Percentiles rank a stretch among this genome's conserved stretches.
These are phyloP conservation scores for Chrysodeixis includens DNA, from an alignment of 2,888 invertebrate species.

Conservation along the genomic window DNA sequence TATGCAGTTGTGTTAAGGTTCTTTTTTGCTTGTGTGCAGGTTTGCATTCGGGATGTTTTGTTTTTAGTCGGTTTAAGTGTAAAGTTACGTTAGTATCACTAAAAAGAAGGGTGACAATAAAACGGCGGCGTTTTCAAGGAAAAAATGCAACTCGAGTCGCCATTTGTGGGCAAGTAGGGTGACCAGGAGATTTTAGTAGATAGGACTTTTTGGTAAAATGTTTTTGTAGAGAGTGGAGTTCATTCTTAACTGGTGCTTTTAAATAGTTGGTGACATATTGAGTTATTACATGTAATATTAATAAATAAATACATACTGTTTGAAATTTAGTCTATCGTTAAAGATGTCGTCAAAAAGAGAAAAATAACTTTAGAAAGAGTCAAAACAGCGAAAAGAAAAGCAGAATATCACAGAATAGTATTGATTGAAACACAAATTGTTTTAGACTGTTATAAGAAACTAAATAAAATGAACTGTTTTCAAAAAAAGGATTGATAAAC, in stretches of 20 bases:
- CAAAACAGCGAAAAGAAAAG: too few relatives aligned
- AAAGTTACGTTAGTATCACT: conserved; percentile 63
- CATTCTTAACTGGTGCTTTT: not conserved
- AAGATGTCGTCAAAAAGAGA: too few relatives aligned
- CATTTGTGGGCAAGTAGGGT: conserved; percentile 54
- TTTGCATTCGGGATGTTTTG: conserved; percentile 14
- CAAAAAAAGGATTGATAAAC: too few relatives aligned
- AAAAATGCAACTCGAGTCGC: conserved; percentile 55
- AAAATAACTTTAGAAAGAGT: too few relatives aligned
- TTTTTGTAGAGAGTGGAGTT: not conserved
- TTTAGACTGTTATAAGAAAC: too few relatives aligned
- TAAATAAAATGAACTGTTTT: too few relatives aligned
- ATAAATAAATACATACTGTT: too few relatives aligned
- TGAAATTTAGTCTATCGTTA: too few relatives aligned
- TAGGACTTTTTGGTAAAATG: conserved; percentile 10
- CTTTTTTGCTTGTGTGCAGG: not conserved
- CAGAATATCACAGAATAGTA: too few relatives aligned
- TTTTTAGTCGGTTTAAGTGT: conserved; percentile 42
- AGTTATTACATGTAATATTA: too few relatives aligned
- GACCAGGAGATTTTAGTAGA: conserved; percentile 32
- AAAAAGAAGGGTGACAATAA: conserved; percentile 63
- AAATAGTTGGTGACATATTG: too few relatives aligned
- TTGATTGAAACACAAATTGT: too few relatives aligned
- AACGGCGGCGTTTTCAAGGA: conserved; percentile 58
- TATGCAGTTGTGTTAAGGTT: fast-evolving